Base-by-base conservation (phyloP, 2,888 invertebrate species). In the Eupithecia pulchellata region DNA sequence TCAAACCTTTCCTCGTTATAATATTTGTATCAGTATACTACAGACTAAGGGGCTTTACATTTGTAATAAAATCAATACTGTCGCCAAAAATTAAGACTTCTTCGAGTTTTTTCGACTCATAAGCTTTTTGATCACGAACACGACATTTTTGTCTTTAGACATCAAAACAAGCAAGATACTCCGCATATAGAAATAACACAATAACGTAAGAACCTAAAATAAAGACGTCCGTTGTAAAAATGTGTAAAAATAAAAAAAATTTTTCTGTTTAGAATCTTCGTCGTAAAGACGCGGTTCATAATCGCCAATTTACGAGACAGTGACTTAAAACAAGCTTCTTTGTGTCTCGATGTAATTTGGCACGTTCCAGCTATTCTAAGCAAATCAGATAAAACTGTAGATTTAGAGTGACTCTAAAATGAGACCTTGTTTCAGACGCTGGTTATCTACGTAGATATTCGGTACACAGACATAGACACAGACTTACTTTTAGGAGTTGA, bases 341-440 rank as follows among this genome's bases (percentile, higher is more conserved):
- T 90, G 90, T 91, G 86, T 83, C 81, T 84, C 79, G 79, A 78
- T 73, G 83, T 86, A 87, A 85, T 89, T 91, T 87, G 89, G 89
- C 90, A 91, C 90, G 91, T 88, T 82, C 81, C 79, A 75, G 82
- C 88, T 83, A 87, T 91, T 86, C n/a, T 86, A 83, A 75, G 84
- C 81, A 76, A 81, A 88, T 88, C 87, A 81, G 89, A 90, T 89
- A 83, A 84, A 78, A 66, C 69, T 76, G 76, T 72, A 67, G 9
- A 17, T 60, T 20, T 1, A 1, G 52, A 52, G 4, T 25, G 52
- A 25, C 20, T 20, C 47, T 47, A 47, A 47, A 47, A 47, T 52
- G 6, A 52, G 25, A 52, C 11, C 52, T 47, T 13, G 20, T 52
- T 25, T 4, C 52, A 52, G 11, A 52, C 25, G 52, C 11, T 42